Base-by-base conservation (phyloP, 2,888 invertebrate species). In the Dexiosoma caninum region DNA sequence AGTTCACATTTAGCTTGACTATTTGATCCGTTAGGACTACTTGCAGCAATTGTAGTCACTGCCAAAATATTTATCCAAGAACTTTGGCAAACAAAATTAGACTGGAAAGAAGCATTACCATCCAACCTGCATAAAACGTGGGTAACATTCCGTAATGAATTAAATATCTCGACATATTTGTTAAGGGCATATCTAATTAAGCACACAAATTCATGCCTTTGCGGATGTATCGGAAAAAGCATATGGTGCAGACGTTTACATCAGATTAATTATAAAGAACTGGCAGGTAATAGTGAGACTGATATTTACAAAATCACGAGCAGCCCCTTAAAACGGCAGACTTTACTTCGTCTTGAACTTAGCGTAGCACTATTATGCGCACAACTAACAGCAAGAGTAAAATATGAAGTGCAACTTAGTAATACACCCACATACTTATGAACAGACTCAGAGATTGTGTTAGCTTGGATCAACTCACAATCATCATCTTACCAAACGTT, bases 391-490 rank as follows among this genome's bases (percentile, higher is more conserved):
- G n/a, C n/a, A 30, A 60, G 44, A 16, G 44, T 30, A 30, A 44
- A 60, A 10, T 7, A 7, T 1, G 44, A 60, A 12, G n/a, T 59
- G 4, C 12, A 23, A 2, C 21, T 42, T 14, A n/a, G 40, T 9
- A 23, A 40, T 14, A n/a, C n/a, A 23, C 37, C 59, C 37, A 59
- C 21, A n/a, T 27, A 44, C n/a, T 16, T 60, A 1, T 44, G 44
- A 44, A 42, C 44, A 19, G 62, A 62, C n/a, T 62, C 46, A 32
- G 46, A 62, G 16, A 46, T 62, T 10, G 62, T 62, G 2, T 62
- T 62, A n/a, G 2, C 32, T 3, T 62, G 62, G 46, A 62, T 62
- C 7, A 44, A 62, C 5, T 46, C 62, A 2, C 46, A 46, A 35
- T 62, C 32, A 8, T 32, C 62, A 16, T 16, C 16, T 6, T 62